Evolutionary conservation across 2,888 invertebrate genomes (phyloP), one percentile per base, ranked within the genome.

Genomic region (Kryphioiulus occultus): DNA sequence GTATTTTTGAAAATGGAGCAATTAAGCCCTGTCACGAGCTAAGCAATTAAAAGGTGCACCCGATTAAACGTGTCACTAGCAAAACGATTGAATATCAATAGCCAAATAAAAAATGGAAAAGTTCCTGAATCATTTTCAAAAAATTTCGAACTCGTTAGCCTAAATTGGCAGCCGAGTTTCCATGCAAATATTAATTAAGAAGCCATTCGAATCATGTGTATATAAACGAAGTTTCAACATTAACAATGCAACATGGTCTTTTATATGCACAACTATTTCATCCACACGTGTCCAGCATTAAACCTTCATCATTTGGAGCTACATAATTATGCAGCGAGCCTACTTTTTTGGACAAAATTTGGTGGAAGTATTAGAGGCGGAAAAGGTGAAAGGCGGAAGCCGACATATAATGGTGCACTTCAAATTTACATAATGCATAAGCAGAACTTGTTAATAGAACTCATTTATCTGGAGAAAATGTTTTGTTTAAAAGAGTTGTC

Each of bases 341-440:
- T 68, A 26, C 26, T 68, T 59, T n/a, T n/a, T 59, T 9, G 19
- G n/a, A 59, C n/a, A 3, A 59, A 59, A n/a, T 42, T 26, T 26
- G n/a, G 68, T 68, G 68, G 68, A 68, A 68, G 47, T 47, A 68
- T 12, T 68, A 10, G 2, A 68, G 22, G 26, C 68, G 26, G 26
- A 68, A 68, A 68, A 68, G 68, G 68, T 68, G 68, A 68, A 68
- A 68, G 68, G 68, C 68, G 68, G 68, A 68, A 68, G 68, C 68
- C n/a, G n/a, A 4, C 26, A 17, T 17, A 17, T 12, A 47, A 17
- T 47, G 47, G 47, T 47, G 47, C 47, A 47, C 68, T 26, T 68
- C 68, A 68, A 9, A 68, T 68, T 68, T 68, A 12, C 68, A 68
- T 68, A 26, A 26, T 68, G 68, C 68, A 68, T 68, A 26, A 68